Conservation (phyloP, 2,113 vertebrate species). For the Xiphophorus couchianus region DNA sequence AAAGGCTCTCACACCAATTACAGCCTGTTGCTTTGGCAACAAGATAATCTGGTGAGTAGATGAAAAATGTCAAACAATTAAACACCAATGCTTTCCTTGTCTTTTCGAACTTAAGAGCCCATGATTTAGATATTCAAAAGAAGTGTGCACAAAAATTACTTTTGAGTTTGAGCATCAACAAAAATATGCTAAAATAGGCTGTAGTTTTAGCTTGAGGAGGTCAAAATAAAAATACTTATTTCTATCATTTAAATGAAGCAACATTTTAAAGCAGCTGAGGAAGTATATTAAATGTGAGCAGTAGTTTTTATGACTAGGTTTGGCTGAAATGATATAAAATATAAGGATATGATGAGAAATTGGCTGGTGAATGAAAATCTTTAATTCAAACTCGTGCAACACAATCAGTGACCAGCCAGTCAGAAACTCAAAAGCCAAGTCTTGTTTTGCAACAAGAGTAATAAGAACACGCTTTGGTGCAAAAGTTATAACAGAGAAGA, state of each 20-base stretch:
- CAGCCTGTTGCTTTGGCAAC: conserved; percentile 61
- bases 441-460: too few species aligned
- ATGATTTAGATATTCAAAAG: conserved; percentile 3
- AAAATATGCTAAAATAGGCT: conserved; percentile 12
- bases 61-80: conserved; percentile 53
- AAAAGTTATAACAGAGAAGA: too few species aligned
- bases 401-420: too few species aligned
- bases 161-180: conserved; percentile 14
- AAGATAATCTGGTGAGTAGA: conserved; percentile 28
- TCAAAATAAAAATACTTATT: conserved; percentile 18
- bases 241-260: not conserved
- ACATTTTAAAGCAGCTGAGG: not conserved
- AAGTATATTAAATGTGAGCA: not conserved
- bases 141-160: conserved; percentile 19
- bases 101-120: conserved; percentile 13
- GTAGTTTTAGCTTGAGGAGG: conserved; percentile 6
- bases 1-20: conserved; percentile 24
- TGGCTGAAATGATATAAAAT: not conserved
- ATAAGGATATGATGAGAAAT: not conserved
- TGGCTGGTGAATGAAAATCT: too few species aligned
- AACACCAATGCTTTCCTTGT: conserved; percentile 27
- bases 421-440: too few species aligned
- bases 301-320: not conserved
- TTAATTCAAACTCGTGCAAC: too few species aligned
- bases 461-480: too few species aligned